Evolutionary conservation across 2,888 invertebrate species (phyloP), one percentile per base, ranked within the genome.

Genomic region (Zaprionus bogoriensis): DNA sequence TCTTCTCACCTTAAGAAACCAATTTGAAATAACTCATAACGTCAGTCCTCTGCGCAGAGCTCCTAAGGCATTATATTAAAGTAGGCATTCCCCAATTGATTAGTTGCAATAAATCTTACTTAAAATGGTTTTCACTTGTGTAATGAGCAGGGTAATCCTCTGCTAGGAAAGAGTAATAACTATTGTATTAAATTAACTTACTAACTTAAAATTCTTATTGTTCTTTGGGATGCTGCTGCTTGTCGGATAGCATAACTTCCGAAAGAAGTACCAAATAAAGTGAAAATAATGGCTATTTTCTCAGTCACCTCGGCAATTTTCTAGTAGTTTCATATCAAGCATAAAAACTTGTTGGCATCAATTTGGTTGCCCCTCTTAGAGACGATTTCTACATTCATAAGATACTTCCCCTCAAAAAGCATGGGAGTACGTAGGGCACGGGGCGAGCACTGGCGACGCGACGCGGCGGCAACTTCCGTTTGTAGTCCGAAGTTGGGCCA

Each of bases 401-500:
- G 50, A 57, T 22, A 30, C 32, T 46, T 32, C 39, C 17, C 39
- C 57, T 52, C 50, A 53, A 74, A 44, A 44, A 12, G 6, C 5
- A 20, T 25, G 38, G 28, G 3, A 2, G 32, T 17, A 12, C 44
- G 44, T 32, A 12, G 27, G 12, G 42, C 23, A 1, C 42, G 3
- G 30, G 48, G 55, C 36, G 53, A 54, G 27, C 27, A 27, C 4
- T 3, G 3, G 23, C 10, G 27, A 6, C 9, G 64, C 30, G 55
- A 52, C 30, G 39, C 41, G 58, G 51, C 79, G 70, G 68, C 68
- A 61, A 88, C 88, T 89, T 88, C 88, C 89, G 89, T 88, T 87
- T 68, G 83, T 74, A 73, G 66, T 66, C 42, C 17, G 22, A 20
- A 36, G 55, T 32, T 53, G 57, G 42, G 14, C 14, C 51, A n/a